Evolutionary conservation across 2,888 invertebrate genomes (phyloP), one percentile per base, ranked within the genome.

Genomic region (Ectropis crepuscularia): DNA sequence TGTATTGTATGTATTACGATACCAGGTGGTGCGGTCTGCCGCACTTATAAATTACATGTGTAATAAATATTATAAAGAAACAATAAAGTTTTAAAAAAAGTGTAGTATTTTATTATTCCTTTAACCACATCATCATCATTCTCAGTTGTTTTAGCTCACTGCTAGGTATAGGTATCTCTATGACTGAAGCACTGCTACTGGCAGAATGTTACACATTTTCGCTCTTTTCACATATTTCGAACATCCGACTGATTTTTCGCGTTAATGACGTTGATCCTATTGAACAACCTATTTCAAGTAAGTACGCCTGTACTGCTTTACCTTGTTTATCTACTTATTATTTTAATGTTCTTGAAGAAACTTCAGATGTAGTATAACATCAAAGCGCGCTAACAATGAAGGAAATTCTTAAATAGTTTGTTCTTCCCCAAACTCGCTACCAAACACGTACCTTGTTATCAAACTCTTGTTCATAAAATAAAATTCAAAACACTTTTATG

Each of bases 51-150:
- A 82, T 86, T 91, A 90, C 86, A 88, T 88, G 90, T 92, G 89
- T 90, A 88, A 90, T 90, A 86, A 90, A 89, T 87, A 91, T 90
- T 90, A 90, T 89, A 87, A 91, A 88, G 86, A 91, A 89, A 90
- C 85, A 91, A 90, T 91, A 92, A 92, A 92, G 89, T 90, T 91
- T 88, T 83, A 86, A 91, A 88, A 89, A 88, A 84, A 85, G 58
- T n/a, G 11, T 11, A 5, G 5, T 5, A 28, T 16, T 11, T 49
- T 49, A 8, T 28, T 28, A 28, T 28, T 28, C 16, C 16, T 38
- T 49, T 38, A 4, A 0, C 11, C 0, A 8, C 41, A 9, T 8
- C 16, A 6, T 10, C 10, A 10, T n/a, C 8, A 43, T 43, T 43
- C 16, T 28, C 16, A 28, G 16, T 28, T 4, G 16, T 28, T 28